Conservation (phyloP, 2,797 vertebrate species). For the Eulemur mongoz region DNA sequence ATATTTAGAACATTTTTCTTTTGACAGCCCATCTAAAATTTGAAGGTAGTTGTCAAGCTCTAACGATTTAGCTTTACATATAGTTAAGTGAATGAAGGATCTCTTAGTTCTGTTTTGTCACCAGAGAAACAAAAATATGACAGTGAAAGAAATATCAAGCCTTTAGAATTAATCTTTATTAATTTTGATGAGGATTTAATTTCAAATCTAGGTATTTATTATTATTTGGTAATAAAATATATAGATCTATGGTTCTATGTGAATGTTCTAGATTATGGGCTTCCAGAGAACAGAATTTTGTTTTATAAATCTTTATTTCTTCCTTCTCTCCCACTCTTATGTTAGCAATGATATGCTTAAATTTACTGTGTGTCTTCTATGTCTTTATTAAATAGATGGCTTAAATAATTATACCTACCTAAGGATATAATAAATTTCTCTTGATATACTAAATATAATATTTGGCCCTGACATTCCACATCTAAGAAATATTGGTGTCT, state of each 20-base stretch:
- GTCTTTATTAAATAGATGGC: not conserved
- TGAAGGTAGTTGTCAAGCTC: not conserved
- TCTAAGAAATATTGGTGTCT: not conserved
- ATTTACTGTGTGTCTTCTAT: not conserved
- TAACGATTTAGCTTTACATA: not conserved
- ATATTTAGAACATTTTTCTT: not conserved
- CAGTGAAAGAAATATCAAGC: not conserved
- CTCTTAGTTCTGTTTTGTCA: not conserved
- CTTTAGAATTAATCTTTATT: not conserved
- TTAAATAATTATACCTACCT: conserved; percentile 13
- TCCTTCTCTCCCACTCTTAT: not conserved
- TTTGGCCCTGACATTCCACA: not conserved
- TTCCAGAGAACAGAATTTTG: not conserved
- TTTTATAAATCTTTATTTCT: conserved; percentile 7
- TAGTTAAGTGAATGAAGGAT: not conserved
- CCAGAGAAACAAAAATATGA: not conserved
- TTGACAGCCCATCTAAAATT: not conserved
- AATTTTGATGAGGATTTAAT: conserved; percentile 27
- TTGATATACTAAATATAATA: not conserved
- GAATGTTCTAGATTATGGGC: not conserved
- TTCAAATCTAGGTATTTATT: conserved; percentile 1
- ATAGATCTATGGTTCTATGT: not conserved
- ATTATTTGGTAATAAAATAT: not conserved
- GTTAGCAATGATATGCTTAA: not conserved
- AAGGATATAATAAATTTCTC: not conserved